These are phyloP conservation scores for Podabrus alpinus DNA, from an alignment of 2,888 invertebrate genomes.

Conservation along the genomic window DNA sequence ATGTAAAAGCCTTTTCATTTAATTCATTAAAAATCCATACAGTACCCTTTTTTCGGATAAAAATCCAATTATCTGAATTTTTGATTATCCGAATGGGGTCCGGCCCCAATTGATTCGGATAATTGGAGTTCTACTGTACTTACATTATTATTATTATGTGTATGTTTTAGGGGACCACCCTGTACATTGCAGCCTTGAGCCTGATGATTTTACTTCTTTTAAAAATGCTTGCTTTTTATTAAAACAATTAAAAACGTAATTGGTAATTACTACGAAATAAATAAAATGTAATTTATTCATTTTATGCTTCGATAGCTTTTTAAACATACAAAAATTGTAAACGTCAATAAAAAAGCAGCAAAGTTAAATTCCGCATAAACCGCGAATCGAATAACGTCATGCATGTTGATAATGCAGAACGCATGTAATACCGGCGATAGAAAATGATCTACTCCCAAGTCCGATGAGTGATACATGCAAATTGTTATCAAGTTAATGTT, in stretches of 20 bases:
- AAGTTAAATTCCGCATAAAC: background rate
- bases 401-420: constrained; percentile 14
- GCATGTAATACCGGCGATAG: constrained; percentile 24
- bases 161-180: background rate
- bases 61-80: too few relatives aligned
- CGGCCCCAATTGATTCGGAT: too few relatives aligned
- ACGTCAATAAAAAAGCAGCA: background rate
- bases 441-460: constrained; percentile 37
- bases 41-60: too few relatives aligned
- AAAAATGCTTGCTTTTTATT: background rate
- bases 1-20: too few relatives aligned
- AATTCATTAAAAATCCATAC: too few relatives aligned
- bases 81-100: too few relatives aligned
- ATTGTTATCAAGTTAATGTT: constrained; percentile 29
- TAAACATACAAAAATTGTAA: background rate
- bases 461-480: constrained; percentile 30
- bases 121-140: too few relatives aligned
- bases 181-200: background rate
- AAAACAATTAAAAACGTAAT: background rate
- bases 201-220: background rate
- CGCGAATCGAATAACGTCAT: background rate
- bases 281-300: background rate
- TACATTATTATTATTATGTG: too few relatives aligned
- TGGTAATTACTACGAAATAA: background rate
- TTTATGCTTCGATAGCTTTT: background rate